Base-by-base conservation (phyloP, 2,888 invertebrate genomes). In the Altica lythri region DNA sequence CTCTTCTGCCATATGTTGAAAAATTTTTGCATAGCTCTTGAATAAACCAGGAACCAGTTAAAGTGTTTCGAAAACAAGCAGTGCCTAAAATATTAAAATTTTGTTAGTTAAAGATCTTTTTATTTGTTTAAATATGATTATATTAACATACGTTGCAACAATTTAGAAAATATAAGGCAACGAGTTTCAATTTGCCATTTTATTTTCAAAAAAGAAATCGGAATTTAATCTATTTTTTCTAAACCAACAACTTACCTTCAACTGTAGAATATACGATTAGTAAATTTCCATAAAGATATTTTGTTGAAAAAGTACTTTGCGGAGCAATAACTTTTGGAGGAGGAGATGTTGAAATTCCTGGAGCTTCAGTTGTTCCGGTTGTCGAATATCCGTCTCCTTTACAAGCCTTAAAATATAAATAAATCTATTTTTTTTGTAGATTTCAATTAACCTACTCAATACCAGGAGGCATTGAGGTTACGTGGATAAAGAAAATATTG, bases 11-110 rank as follows among this genome's bases (percentile, higher is more conserved):
- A 51, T 71, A 73, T 1, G 64, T 50, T 1, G 61, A 46, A 44
- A 75, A 65, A 54, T 71, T 73, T 53, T 63, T 69, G 59, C 74
- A 74, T 12, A 75, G 42, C 55, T 75, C 75, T 46, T 74, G 74
- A 37, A 75, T 72, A 46, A 75, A 73, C 75, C 75, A 75, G 1
- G 72, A 66, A 1, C 76, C 75, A 1, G 62, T 62, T 2, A 54
- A 5, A 4, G 55, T 29, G 34, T 68, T 44, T 46, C 72, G 57
- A 52, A 62, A 68, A 2, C 69, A 67, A 4, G 63, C 56, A 12
- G 67, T 69, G 14, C 69, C 72, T 72, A 43, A 38, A 63, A 64
- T 8, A 8, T 10, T 13, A 29, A 32, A 10, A 3, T 29, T 14
- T 30, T 4, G 12, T 27, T 50, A 6, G 25, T 6, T 6, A 25